Evolutionary conservation across 2,113 vertebrate species (phyloP).

Genomic region (Egretta garzetta): DNA sequence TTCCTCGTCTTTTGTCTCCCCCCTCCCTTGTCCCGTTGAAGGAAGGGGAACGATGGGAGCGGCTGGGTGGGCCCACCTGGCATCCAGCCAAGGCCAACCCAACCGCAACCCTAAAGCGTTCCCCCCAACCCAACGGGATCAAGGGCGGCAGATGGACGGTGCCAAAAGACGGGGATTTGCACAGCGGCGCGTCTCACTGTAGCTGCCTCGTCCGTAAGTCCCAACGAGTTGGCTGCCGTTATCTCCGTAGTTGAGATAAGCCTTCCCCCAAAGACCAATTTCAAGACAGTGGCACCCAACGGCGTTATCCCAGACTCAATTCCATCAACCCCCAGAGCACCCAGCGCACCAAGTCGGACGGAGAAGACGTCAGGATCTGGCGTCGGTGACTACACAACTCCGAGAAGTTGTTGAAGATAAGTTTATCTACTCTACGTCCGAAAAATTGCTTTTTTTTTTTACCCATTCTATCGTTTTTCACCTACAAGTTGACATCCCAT

Average conservation of each 20-base stretch:
- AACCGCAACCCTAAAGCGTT: background rate
- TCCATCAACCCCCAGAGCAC: background rate
- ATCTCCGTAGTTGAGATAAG: background rate
- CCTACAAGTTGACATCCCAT: too few species aligned
- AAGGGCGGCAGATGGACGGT: rapidly evolving
- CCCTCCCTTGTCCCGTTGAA: too few species aligned
- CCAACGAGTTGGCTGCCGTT: too few species aligned
- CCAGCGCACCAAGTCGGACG: rapidly evolving
- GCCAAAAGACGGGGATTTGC: background rate
- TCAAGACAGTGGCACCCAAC: background rate
- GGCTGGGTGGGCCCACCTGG: background rate
- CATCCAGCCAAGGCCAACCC: background rate
- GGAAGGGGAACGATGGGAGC: background rate
- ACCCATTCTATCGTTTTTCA: background rate
- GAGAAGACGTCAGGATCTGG: background rate
- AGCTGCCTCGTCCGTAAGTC: background rate
- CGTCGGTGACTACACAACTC: too few species aligned
- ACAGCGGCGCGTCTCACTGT: rapidly evolving
- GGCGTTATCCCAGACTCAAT: background rate
- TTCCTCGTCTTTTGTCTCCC: too few species aligned
- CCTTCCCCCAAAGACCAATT: background rate
- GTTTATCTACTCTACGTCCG: background rate
- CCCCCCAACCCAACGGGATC: background rate
- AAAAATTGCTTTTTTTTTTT: background rate
- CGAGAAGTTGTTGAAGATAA: background rate